phyloP scores from a whole-genome alignment of 1,140 invertebrate genomes.

The Procambarus clarkii region DNA sequence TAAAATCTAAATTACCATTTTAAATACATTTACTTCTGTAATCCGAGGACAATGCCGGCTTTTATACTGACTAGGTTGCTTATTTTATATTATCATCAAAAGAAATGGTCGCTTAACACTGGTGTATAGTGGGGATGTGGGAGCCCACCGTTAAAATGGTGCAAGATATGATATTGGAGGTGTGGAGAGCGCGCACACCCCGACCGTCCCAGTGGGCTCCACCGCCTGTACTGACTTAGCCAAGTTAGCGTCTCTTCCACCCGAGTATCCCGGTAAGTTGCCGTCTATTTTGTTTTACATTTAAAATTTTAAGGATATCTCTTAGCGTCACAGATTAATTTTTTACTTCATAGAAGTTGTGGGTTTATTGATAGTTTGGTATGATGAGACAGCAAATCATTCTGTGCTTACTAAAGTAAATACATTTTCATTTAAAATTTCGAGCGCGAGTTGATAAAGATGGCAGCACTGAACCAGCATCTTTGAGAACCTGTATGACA shows the following conservation, averaged over 20 bases:
- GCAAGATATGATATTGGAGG: neutral
- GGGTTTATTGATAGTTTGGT: neutral
- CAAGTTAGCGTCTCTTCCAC: neutral
- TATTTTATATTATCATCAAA: too few relatives aligned
- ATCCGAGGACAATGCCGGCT: neutral
- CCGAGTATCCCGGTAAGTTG: neutral
- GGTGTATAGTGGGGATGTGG: neutral
- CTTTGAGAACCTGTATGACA: neutral
- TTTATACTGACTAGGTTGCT: neutral
- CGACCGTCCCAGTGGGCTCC: neutral
- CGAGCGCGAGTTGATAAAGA: neutral
- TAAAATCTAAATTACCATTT: neutral
- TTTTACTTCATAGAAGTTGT: neutral
- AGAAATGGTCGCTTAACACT: neutral
- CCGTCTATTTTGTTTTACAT: neutral
- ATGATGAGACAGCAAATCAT: neutral
- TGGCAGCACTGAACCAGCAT: constrained; percentile 8
- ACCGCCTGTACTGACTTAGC: constrained; percentile 17
- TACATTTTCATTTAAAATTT: neutral
- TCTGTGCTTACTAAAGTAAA: neutral
- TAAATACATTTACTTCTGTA: constrained; percentile 2
- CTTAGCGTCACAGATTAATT: neutral
- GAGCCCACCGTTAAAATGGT: neutral
- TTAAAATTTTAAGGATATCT: neutral
- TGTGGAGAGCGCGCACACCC: neutral